These are phyloP conservation scores for Peromyscus melanophrys DNA, from an alignment of 2,797 vertebrate genomes.

Conservation along the genomic window DNA sequence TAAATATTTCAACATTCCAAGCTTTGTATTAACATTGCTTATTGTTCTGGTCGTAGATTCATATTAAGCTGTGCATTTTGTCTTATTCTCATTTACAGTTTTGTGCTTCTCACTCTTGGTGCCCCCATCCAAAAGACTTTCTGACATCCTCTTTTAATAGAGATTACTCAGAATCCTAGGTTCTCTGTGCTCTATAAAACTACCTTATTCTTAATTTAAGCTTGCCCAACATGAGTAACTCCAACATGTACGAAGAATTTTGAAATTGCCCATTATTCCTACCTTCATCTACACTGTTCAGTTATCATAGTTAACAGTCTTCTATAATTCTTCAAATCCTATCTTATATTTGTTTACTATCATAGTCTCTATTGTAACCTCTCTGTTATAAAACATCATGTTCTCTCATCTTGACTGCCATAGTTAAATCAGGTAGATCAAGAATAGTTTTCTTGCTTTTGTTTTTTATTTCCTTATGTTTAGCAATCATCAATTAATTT, in stretches of 20 bases:
- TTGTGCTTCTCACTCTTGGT: neutral
- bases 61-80: neutral
- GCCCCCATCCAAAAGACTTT: neutral
- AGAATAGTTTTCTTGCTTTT: neutral
- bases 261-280: neutral
- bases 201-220: no score
- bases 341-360: neutral
- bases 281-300: neutral
- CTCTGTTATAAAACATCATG: fast-evolving
- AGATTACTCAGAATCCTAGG: neutral
- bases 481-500: neutral
- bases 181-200: neutral
- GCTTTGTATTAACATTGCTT: neutral
- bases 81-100: no score
- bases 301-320: neutral
- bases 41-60: neutral
- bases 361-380: neutral
- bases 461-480: neutral
- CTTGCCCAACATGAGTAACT: neutral
- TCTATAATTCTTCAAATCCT: neutral
- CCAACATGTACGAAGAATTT: neutral
- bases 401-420: neutral
- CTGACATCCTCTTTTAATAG: neutral
- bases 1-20: neutral
- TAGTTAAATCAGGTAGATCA: neutral